These are phyloP conservation scores for Syngnathus floridae DNA, from an alignment of 2,113 vertebrate genomes.

Conservation along the genomic window DNA sequence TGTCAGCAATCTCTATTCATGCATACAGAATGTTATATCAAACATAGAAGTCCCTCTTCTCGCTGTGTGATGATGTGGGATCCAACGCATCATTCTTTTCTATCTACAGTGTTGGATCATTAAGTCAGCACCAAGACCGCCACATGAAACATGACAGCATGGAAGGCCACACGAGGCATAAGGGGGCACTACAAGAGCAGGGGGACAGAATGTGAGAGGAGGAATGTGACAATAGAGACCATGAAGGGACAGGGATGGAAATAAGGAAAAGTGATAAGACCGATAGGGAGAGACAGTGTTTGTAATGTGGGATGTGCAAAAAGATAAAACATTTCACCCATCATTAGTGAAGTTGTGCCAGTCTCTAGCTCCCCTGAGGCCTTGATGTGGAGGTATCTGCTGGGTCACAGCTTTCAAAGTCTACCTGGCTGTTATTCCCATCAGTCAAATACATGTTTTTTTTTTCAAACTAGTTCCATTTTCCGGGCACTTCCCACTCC, in stretches of 20 bases:
- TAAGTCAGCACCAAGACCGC: slow-evolving; percentile 22
- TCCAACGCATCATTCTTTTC: slow-evolving; percentile 8
- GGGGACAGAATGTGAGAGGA: slow-evolving; percentile 1
- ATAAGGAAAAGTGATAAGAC: slow-evolving; percentile 2
- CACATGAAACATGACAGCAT: slow-evolving; percentile 4
- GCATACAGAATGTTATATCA: slow-evolving; percentile 5
- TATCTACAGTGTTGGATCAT: slow-evolving; percentile 19
- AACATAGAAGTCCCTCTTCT: slow-evolving; percentile 1
- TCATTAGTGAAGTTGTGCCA: slow-evolving; percentile 49
- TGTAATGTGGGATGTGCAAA: slow-evolving; percentile 32
- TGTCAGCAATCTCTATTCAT: background rate
- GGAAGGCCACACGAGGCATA: background rate
- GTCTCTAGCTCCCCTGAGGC: slow-evolving; percentile 24
- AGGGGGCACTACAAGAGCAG: background rate
- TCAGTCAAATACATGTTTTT: slow-evolving; percentile 21
- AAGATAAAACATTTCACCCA: slow-evolving; percentile 51
- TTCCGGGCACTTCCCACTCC: background rate
- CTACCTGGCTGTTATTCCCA: slow-evolving; percentile 49
- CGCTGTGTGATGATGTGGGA: background rate
- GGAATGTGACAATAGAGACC: background rate
- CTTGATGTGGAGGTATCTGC: slow-evolving; percentile 26
- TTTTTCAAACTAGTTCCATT: background rate
- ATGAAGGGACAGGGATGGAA: slow-evolving; percentile 12
- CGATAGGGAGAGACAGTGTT: slow-evolving; percentile 11
- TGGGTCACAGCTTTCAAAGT: slow-evolving; percentile 36